Percentiles rank a stretch among this genome's conserved stretches.
Evolutionary conservation across 2,113 vertebrate genomes (phyloP).

Genomic region (Condylura cristata): DNA sequence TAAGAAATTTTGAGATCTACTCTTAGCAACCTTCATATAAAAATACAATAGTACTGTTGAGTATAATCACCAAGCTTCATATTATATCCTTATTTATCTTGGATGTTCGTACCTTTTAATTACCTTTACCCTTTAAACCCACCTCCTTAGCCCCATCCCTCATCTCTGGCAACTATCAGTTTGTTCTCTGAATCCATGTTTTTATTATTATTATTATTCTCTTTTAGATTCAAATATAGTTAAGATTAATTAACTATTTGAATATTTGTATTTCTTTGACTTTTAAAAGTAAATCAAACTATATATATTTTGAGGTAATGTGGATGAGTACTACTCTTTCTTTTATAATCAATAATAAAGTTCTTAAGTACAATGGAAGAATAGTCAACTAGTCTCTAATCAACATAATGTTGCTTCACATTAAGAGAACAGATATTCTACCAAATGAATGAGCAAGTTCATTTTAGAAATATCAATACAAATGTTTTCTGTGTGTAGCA

Average conservation of each 20-base stretch:
- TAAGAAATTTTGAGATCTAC: not conserved
- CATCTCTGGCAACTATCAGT: not conserved
- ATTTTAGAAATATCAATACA: slow-evolving; percentile 50
- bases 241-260: not conserved
- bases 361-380: not conserved
- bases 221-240: not conserved
- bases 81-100: not conserved
- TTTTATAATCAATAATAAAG: not conserved
- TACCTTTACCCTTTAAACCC: not conserved
- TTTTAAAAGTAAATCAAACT: not conserved
- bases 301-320: not conserved
- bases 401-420: not conserved
- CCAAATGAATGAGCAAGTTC: slow-evolving; percentile 20
- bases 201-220: not conserved
- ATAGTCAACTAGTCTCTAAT: slow-evolving; percentile 38
- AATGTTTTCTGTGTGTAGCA: slow-evolving; percentile 9
- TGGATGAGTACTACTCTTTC: not conserved
- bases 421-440: not conserved
- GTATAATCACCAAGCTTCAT: not conserved
- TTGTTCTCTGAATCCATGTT: not conserved
- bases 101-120: not conserved
- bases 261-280: not conserved
- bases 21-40: not conserved
- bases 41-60: not conserved
- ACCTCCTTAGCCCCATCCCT: not conserved